These are phyloP conservation scores for Temnothorax longispinosus DNA, from an alignment of 1,140 invertebrate genomes.

Conservation along the genomic window DNA sequence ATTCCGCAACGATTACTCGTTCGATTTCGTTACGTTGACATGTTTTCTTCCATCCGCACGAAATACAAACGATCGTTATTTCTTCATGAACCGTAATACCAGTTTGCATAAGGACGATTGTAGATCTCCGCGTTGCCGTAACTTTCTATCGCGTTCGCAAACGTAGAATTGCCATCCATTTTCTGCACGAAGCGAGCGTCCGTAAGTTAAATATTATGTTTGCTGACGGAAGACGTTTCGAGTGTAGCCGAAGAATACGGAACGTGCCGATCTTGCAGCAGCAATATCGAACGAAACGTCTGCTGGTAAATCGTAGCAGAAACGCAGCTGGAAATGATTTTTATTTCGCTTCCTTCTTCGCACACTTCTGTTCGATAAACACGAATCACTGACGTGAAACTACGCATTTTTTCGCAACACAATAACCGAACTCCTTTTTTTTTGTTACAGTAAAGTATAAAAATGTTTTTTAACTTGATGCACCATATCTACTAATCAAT, in stretches of 20 bases:
- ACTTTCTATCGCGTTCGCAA: constrained; percentile 40
- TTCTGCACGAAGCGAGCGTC: constrained; percentile 57
- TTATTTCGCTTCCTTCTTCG: constrained; percentile 29
- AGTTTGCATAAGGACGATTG: constrained; percentile 46
- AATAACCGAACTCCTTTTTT: constrained; percentile 8
- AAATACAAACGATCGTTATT: constrained; percentile 7
- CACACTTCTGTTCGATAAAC: constrained; percentile 42
- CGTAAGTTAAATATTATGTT: constrained; percentile 74
- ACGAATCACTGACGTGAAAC: constrained; percentile 62
- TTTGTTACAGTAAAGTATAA: not conserved
- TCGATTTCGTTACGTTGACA: constrained; percentile 1
- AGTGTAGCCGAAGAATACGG: constrained; percentile 22
- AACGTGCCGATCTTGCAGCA: constrained; percentile 62
- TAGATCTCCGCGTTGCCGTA: constrained; percentile 34
- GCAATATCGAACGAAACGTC: constrained; percentile 66
- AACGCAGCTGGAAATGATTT: constrained; percentile 50
- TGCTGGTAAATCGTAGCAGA: constrained; percentile 62
- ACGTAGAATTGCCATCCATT: constrained; percentile 53
- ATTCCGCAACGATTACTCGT: not conserved
- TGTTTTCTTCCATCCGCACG: not conserved
- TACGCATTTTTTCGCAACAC: not conserved
- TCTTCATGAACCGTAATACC: constrained; percentile 29
- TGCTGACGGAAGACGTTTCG: constrained; percentile 62
- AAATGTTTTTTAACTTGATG: not conserved
- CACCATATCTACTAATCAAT: not conserved